Percentiles rank a stretch among this genome's conserved stretches.
Conservation (phyloP, 2,113 vertebrate genomes). For the Shinisaurus crocodilurus region DNA sequence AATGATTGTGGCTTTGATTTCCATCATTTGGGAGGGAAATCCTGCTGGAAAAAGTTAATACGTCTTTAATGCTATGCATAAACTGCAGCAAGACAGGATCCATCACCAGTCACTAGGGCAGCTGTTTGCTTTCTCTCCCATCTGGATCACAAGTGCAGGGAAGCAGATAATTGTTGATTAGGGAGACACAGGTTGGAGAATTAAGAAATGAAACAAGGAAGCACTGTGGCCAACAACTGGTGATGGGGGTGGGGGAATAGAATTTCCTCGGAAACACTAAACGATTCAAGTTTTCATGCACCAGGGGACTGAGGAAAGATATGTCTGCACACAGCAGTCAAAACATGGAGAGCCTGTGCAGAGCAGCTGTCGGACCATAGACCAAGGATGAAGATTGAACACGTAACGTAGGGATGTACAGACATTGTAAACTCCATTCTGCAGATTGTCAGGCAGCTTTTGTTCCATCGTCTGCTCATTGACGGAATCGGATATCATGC, state of each 20-base stretch:
- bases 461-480: no score
- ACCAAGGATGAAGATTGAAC: not conserved
- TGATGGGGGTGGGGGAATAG: not conserved
- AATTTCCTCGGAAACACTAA: not conserved
- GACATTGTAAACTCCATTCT: no score
- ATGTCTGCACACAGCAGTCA: not conserved
- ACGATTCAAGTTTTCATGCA: not conserved
- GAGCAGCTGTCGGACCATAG: not conserved
- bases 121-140: constrained; percentile 68
- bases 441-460: no score
- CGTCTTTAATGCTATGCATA: constrained; percentile 42
- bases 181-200: constrained; percentile 39
- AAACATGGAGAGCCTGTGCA: not conserved
- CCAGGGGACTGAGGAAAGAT: not conserved
- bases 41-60: constrained; percentile 63
- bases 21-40: constrained; percentile 49
- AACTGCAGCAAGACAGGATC: constrained; percentile 41
- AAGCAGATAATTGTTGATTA: constrained; percentile 65
- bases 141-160: constrained; percentile 61
- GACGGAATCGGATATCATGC: no score
- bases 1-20: constrained; percentile 37
- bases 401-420: not conserved
- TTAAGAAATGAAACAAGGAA: constrained; percentile 50
- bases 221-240: not conserved
- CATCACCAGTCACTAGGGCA: constrained; percentile 53